Conservation (phyloP, 2,888 invertebrate species). For the Carabus problematicus region DNA sequence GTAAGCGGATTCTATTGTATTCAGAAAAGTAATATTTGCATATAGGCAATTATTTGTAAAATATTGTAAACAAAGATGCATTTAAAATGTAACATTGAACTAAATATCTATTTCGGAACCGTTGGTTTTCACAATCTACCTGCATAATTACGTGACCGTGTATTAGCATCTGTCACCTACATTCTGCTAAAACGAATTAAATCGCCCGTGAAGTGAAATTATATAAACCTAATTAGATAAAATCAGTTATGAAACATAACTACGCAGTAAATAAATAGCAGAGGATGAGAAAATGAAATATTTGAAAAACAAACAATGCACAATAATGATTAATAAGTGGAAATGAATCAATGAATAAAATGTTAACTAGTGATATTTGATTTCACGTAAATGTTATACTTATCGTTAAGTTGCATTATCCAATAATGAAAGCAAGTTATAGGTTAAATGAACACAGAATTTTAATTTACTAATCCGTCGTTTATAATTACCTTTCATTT, state of each 20-base stretch:
- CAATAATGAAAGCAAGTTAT: too few relatives aligned
- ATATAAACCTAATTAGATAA: slow-evolving; percentile 18
- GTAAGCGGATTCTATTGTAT: not conserved
- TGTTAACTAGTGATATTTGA: too few relatives aligned
- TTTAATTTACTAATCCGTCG: too few relatives aligned
- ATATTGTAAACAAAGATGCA: not conserved
- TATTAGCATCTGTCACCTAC: slow-evolving; percentile 8
- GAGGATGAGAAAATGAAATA: too few relatives aligned
- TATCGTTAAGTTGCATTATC: too few relatives aligned
- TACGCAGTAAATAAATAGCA: not conserved
- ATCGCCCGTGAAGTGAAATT: slow-evolving; percentile 5
- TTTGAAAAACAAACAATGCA: too few relatives aligned
- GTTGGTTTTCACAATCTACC: slow-evolving; percentile 17
- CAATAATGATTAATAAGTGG: too few relatives aligned
- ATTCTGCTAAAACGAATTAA: slow-evolving; percentile 13
- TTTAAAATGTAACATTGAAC: not conserved
- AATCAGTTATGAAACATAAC: slow-evolving; percentile 1
- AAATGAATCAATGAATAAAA: too few relatives aligned
- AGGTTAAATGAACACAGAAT: too few relatives aligned
- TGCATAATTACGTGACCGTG: slow-evolving; percentile 19
- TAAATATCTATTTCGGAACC: not conserved
- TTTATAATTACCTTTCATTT: too few relatives aligned
- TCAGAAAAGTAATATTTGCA: not conserved
- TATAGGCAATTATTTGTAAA: not conserved
- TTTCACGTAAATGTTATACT: too few relatives aligned